phyloP scores from a whole-genome alignment of 1,140 invertebrate species.

The Globodera rostochiensis region DNA sequence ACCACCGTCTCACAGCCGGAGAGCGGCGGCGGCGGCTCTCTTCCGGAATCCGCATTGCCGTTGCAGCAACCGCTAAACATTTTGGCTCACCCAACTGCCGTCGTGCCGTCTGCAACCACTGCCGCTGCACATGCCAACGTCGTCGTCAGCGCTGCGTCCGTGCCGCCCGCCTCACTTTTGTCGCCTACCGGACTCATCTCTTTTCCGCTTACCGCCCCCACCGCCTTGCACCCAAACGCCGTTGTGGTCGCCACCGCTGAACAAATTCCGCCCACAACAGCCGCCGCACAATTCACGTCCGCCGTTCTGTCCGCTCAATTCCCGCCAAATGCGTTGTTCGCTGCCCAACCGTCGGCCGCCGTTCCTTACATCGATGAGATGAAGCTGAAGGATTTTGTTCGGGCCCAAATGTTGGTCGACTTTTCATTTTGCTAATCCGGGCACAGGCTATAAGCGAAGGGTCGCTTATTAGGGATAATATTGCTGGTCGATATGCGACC shows the following conservation, averaged over 20 bases:
- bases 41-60: not conserved
- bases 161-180: conserved; percentile 52
- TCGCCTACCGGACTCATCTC: conserved; percentile 50
- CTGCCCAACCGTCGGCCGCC: conserved; percentile 25
- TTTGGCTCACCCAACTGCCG: not conserved
- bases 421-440: not conserved
- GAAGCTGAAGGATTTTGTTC: conserved; percentile 59
- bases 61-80: not conserved
- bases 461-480: no score
- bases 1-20: not conserved
- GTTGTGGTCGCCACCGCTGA: conserved; percentile 29
- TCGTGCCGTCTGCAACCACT: not conserved
- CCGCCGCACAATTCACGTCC: conserved; percentile 23
- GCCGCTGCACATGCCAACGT: not conserved
- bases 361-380: conserved; percentile 31
- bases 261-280: conserved; percentile 26
- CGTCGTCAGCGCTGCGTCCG: not conserved
- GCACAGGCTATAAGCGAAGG: no score
- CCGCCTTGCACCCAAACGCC: conserved; percentile 47
- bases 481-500: no score
- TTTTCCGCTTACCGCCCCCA: conserved; percentile 41
- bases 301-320: conserved; percentile 36
- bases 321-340: conserved; percentile 24
- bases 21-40: not conserved
- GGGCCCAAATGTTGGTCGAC: conserved; percentile 60